These are phyloP conservation scores for Paradisaea rubra DNA, from an alignment of 2,113 vertebrate species.

Conservation along the genomic window DNA sequence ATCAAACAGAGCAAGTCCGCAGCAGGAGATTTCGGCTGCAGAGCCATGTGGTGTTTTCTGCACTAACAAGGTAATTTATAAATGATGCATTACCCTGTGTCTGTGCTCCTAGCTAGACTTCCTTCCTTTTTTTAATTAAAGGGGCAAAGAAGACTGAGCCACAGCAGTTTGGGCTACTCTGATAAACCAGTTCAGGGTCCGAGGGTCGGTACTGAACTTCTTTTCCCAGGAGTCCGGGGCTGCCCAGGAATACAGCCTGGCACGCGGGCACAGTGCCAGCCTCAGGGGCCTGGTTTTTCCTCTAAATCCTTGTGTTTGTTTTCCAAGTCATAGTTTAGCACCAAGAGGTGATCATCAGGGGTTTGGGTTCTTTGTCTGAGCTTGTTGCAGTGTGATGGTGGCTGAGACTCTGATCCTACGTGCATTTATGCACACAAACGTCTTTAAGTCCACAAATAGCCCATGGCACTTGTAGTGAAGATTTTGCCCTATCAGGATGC, in stretches of 20 bases:
- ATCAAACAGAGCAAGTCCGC: constrained; percentile 69
- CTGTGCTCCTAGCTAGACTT: neutral
- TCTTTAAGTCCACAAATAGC: neutral
- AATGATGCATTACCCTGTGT: constrained; percentile 77
- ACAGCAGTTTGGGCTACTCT: neutral
- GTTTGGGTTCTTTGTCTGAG: neutral
- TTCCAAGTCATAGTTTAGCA: neutral
- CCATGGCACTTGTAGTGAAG: neutral
- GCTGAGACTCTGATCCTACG: neutral
- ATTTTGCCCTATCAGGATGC: neutral
- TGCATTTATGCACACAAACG: neutral
- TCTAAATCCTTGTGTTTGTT: neutral
- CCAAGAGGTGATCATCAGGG: neutral
- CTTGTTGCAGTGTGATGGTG: neutral
- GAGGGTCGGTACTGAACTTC: neutral
- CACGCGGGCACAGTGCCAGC: accelerated
- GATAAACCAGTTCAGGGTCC: neutral
- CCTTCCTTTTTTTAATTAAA: constrained; percentile 1
- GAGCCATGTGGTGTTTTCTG: constrained; percentile 76
- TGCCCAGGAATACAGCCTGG: neutral
- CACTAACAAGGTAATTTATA: constrained; percentile 79
- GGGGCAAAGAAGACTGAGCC: constrained; percentile 12
- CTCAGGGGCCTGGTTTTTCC: neutral
- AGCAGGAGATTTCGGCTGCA: constrained; percentile 79
- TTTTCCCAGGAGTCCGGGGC: neutral